Evolutionary conservation across 2,797 vertebrate species (phyloP), one percentile per base, ranked within the genome.

Genomic region (Rallus crepitans): DNA sequence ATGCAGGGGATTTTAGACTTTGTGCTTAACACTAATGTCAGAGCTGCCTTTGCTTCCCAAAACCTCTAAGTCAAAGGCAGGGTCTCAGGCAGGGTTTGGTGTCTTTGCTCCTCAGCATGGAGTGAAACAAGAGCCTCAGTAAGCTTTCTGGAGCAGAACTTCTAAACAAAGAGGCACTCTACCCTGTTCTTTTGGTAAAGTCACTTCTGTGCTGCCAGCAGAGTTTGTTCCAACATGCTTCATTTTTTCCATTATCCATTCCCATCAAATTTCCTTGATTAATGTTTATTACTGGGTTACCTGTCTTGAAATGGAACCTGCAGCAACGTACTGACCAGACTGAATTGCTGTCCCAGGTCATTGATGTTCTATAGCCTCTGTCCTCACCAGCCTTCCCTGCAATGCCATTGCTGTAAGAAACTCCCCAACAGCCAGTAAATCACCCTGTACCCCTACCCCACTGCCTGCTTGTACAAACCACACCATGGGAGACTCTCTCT

Each of bases 91-190:
- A 53, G 48, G 20, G 10, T 19, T 59, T 83, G 33, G 28, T 52
- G 48, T 3, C 31, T 20, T 14, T 0, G 0, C 35, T 57, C 17
- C 52, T 66, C 23, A 4, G 30, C 5, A 5, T 48, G 47, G 30
- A 42, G 82, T 50, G 52, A 57, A 68, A 93, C 15, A 5, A 78
- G 17, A 66, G 11, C 19, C 27, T 82, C 75, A 37, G 18, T 2
- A 37, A 80, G 1, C 5, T 19, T 82, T 23, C 7, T 40, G 28
- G 21, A 82, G 47, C 30, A 37, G 63, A 66, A 21, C 16, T 55
- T 78, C 4, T 17, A 30, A 76, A 72, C 37, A 57, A 69, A 82
- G 47, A 7, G 18, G 30, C 21, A 9, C 40, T 81, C 65, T 19
- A 66, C 13, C 3, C n/a, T 20, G 9, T 64, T 59, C 72, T 55